Conservation (phyloP, 2,113 vertebrate genomes). For the Machaerirhynchus nigripectus region DNA sequence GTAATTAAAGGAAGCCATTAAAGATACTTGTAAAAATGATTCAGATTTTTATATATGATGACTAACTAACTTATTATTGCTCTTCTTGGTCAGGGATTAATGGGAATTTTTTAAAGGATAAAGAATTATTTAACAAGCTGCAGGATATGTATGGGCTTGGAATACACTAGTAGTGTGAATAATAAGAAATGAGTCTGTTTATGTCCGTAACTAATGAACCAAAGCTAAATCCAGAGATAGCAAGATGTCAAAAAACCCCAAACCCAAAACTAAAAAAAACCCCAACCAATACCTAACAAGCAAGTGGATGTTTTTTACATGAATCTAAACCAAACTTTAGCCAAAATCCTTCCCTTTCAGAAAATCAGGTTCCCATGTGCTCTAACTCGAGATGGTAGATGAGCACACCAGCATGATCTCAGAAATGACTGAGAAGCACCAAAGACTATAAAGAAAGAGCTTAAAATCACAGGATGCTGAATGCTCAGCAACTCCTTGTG, state of each 20-base stretch:
- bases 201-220: slow-evolving; percentile 73
- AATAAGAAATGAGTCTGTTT: slow-evolving; percentile 63
- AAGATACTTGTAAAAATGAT: slow-evolving; percentile 73
- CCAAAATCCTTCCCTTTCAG: slow-evolving; percentile 17
- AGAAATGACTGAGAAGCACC: not conserved
- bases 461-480: not conserved
- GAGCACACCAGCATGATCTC: not conserved
- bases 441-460: not conserved
- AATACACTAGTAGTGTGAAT: slow-evolving; percentile 47
- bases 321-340: slow-evolving; percentile 60
- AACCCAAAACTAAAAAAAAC: not conserved
- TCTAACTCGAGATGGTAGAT: slow-evolving; percentile 15
- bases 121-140: slow-evolving; percentile 74
- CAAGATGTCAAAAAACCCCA: slow-evolving; percentile 21
- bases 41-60: slow-evolving; percentile 75
- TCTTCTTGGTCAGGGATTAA: slow-evolving; percentile 76
- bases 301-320: slow-evolving; percentile 3
- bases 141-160: slow-evolving; percentile 66
- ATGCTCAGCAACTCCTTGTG: not conserved
- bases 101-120: slow-evolving; percentile 77
- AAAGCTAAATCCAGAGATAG: slow-evolving; percentile 58
- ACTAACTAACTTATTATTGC: slow-evolving; percentile 77
- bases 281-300: slow-evolving; percentile 33
- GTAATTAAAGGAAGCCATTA: slow-evolving; percentile 72
- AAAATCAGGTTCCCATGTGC: slow-evolving; percentile 42